Evolutionary conservation across 2,888 invertebrate genomes (phyloP), one percentile per base, ranked within the genome.

Genomic region (Tetramorium bicarinatum): DNA sequence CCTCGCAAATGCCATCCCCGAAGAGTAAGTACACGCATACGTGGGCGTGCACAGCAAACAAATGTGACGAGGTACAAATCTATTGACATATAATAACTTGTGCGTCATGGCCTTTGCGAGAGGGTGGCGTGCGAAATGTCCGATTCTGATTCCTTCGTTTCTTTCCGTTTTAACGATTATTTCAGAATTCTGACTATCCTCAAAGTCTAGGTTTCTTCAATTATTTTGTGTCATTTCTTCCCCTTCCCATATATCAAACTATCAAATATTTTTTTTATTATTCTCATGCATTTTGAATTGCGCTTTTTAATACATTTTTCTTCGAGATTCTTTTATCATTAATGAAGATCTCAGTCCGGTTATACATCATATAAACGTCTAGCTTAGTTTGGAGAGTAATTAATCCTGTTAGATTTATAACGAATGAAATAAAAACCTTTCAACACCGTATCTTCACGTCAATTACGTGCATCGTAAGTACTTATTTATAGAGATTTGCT

Each of bases 41-140:
- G 66, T 61, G 44, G 49, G 64, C 59, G 52, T n/a, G 62, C 41
- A 25, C 41, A 47, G 47, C 83, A 41, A 64, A 74, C 59, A 61
- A 82, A 74, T 41, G 47, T 56, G 76, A 67, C 44, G 79, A 82
- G 25, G 66, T 72, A 47, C 52, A 44, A 69, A 69, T 62, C 61
- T 76, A 76, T 76, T 41, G 84, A 62, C 69, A 25, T 69, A 21
- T 38, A 56, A 61, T 56, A 76, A 21, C 82, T 76, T 87, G 83
- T 72, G 77, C 80, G 81, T 72, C 75, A 86, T 87, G 86, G 86
- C 84, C 85, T 86, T 87, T 85, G 89, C 92, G 92, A 93, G 93
- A 92, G 92, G 92, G 92, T 93, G 93, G 92, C 93, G 91, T 93
- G 93, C 92, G 91, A 88, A 38, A 87, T 77, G 84, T 82, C 83